Evolutionary conservation across 2,888 invertebrate genomes (phyloP), one percentile per base, ranked within the genome.

Genomic region (Gryllus longicercus): DNA sequence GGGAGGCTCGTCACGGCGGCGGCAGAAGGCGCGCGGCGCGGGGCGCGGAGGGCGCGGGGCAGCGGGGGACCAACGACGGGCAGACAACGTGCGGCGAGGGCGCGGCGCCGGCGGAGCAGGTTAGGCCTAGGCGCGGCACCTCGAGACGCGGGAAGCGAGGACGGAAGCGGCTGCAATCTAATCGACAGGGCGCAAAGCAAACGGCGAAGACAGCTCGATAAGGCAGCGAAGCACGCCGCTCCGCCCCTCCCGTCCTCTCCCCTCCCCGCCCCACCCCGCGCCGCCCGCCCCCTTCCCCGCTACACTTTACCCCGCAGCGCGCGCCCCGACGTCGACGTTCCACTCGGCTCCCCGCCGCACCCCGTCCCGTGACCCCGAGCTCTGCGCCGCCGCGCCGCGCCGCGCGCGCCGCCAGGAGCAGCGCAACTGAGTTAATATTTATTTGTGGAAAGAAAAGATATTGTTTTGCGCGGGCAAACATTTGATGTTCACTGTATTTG

Each of bases 151-250:
- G 14, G 63, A n/a, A 14, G 63, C 63, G 63, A 14, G 4, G n/a
- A n/a, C 63, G 63, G 63, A 63, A 63, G n/a, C 63, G 63, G 63
- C 63, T 63, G 63, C 63, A 63, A 63, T 63, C 63, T 63, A 63
- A 63, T 63, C 63, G 63, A 63, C 63, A 63, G 63, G 63, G 63
- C 14, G 63, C 63, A 63, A 63, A 63, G 63, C 63, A 63, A 63
- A 63, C 63, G 14, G 63, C 63, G 63, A 63, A 63, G 63, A 63
- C 63, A 63, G 63, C 63, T 63, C 63, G 63, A 63, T 63, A 63
- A 63, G 63, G 63, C 63, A 14, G n/a, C n/a, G 63, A n/a, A 16
- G 63, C 63, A n/a, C 14, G 63, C 63, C 63, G 63, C 63, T 16
- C 16, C 14, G 63, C n/a, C 63, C 14, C 63, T 63, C 63, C 63